These are phyloP conservation scores for Cephus spinipes DNA, from an alignment of 2,888 invertebrate species.

Conservation along the genomic window DNA sequence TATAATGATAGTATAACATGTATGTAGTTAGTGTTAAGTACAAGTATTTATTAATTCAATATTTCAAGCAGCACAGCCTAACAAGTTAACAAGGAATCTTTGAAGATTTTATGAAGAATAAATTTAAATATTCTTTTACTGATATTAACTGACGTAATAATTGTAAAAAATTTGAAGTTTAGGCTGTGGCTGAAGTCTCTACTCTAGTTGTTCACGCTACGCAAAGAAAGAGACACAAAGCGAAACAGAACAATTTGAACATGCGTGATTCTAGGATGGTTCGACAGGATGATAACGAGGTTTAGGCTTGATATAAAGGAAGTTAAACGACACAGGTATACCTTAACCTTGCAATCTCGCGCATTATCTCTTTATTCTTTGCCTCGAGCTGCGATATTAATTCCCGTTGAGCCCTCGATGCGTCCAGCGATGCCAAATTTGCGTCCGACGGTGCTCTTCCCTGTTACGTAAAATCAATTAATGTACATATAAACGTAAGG, in stretches of 20 bases:
- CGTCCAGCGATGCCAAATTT: slow-evolving; percentile 81
- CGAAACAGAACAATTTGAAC: slow-evolving; percentile 55
- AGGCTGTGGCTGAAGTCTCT: slow-evolving; percentile 3
- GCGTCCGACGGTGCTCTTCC: slow-evolving; percentile 80
- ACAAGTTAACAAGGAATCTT: not conserved
- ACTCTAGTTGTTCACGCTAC: slow-evolving; percentile 17
- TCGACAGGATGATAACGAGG: slow-evolving; percentile 61
- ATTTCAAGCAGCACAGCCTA: not conserved
- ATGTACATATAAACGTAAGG: slow-evolving; percentile 1
- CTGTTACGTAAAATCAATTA: slow-evolving; percentile 53
- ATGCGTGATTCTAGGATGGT: slow-evolving; percentile 65
- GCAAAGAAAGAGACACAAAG: slow-evolving; percentile 42
- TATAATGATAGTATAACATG: not conserved
- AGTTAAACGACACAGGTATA: slow-evolving; percentile 68
- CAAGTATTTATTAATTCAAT: not conserved
- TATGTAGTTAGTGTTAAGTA: not conserved
- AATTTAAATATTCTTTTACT: not conserved
- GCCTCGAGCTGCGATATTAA: slow-evolving; percentile 92
- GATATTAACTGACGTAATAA: not conserved
- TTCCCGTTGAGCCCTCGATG: slow-evolving; percentile 90
- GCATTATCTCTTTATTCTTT: slow-evolving; percentile 96
- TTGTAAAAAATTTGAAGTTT: not conserved
- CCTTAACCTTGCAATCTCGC: slow-evolving; percentile 91
- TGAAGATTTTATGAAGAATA: not conserved
- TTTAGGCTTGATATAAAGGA: slow-evolving; percentile 63